These are phyloP conservation scores for Menidia beryllina DNA, from an alignment of 2,113 vertebrate species.

Conservation along the genomic window DNA sequence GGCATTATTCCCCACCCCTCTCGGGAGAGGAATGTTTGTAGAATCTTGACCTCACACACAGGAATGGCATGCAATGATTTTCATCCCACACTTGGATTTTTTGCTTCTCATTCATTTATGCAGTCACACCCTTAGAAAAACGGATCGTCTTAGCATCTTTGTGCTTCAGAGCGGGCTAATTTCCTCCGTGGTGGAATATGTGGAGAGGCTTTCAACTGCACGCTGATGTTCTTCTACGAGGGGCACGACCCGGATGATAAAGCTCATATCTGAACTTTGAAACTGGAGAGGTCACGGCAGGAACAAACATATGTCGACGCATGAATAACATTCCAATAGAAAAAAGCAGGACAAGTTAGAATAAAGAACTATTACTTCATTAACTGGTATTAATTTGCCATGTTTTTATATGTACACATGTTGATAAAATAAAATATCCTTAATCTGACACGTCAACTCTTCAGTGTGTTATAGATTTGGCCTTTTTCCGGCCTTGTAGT, in stretches of 20 bases:
- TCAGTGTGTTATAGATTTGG: neutral
- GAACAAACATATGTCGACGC: neutral
- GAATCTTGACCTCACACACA: constrained; percentile 76
- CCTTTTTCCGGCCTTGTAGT: neutral
- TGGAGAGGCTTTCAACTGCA: constrained; percentile 23
- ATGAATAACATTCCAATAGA: constrained; percentile 16
- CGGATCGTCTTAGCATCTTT: constrained; percentile 55
- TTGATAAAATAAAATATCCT: neutral
- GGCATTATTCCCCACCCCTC: constrained; percentile 71
- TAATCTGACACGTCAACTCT: neutral
- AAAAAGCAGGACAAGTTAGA: neutral
- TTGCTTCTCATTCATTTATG: constrained; percentile 78
- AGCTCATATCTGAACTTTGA: constrained; percentile 18
- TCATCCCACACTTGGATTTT: constrained; percentile 68
- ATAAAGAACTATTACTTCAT: neutral
- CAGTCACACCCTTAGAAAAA: constrained; percentile 51
- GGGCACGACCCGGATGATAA: constrained; percentile 43
- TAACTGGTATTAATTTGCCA: neutral
- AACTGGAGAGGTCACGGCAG: constrained; percentile 14
- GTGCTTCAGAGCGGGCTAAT: constrained; percentile 47
- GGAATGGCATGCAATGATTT: constrained; percentile 75
- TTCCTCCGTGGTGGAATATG: constrained; percentile 17
- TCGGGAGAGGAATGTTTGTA: constrained; percentile 71
- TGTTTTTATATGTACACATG: neutral
- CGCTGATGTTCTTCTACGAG: constrained; percentile 32